A percentile compares a stretch with the other conserved stretches of the same genome.
Conservation (phyloP, 2,888 invertebrate species). For the Drosophila limbata region DNA sequence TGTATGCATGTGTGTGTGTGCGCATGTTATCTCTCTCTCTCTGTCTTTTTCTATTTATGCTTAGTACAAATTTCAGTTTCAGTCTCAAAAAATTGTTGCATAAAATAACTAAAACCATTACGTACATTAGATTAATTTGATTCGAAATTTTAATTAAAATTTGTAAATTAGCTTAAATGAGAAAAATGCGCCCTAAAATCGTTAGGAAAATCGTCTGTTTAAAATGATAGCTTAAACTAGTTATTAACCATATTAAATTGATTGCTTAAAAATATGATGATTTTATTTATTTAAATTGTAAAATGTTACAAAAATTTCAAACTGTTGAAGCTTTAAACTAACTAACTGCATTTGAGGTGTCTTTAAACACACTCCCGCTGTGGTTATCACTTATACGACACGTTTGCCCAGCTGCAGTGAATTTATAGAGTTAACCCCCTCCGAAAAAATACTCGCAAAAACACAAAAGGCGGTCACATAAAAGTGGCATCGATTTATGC, state of each 20-base stretch:
- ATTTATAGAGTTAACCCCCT: slow-evolving; percentile 58
- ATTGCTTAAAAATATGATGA: not conserved
- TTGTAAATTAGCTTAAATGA: slow-evolving; percentile 39
- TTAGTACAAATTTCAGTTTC: slow-evolving; percentile 78
- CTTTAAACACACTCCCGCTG: slow-evolving; percentile 7
- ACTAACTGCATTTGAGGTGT: slow-evolving; percentile 24
- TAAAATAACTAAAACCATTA: slow-evolving; percentile 76
- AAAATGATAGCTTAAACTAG: slow-evolving; percentile 12
- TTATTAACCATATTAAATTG: slow-evolving; percentile 8
- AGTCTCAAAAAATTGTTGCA: slow-evolving; percentile 80
- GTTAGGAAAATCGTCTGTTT: slow-evolving; percentile 62
- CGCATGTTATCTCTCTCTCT: slow-evolving; percentile 17
- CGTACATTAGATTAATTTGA: slow-evolving; percentile 45
- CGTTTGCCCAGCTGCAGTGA: slow-evolving; percentile 56
- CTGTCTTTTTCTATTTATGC: slow-evolving; percentile 56
- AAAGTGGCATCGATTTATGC: slow-evolving; percentile 77
- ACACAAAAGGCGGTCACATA: slow-evolving; percentile 43
- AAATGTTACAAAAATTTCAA: not conserved
- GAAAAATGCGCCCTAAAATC: slow-evolving; percentile 43
- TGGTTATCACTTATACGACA: slow-evolving; percentile 70
- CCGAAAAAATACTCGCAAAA: slow-evolving; percentile 18
- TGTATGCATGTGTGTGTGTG: slow-evolving; percentile 18
- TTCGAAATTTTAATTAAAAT: slow-evolving; percentile 16
- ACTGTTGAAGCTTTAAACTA: slow-evolving; percentile 22
- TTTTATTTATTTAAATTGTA: not conserved